Conservation (phyloP, 1,140 invertebrate genomes). For the Leptestheria dahalacensis region DNA sequence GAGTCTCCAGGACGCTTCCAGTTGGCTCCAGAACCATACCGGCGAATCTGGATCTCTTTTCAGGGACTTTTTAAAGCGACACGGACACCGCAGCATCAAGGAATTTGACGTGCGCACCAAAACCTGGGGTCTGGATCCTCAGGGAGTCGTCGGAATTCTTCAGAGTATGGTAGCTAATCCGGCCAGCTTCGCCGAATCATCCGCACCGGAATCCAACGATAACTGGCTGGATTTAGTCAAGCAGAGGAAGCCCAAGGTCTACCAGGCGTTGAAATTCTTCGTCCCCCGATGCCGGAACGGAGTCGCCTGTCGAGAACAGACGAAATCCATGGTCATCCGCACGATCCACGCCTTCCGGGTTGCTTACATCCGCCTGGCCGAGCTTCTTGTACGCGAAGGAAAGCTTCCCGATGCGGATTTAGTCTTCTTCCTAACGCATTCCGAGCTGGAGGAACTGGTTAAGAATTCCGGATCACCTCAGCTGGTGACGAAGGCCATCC, state of each 20-base stretch:
- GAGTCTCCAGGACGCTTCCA: constrained; percentile 33
- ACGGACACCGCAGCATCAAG: constrained; percentile 55
- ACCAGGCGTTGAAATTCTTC: constrained; percentile 32
- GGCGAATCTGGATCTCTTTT: constrained; percentile 35
- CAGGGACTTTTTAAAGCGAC: constrained; percentile 43
- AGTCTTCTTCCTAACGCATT: constrained; percentile 49
- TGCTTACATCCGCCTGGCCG: constrained; percentile 39
- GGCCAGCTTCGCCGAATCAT: not conserved
- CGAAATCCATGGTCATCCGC: constrained; percentile 45
- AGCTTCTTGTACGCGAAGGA: constrained; percentile 41
- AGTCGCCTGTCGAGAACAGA: constrained; percentile 45
- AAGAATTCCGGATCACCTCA: constrained; percentile 32
- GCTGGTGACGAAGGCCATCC: constrained; percentile 48
- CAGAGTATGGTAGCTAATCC: constrained; percentile 31
- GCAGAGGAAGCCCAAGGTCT: constrained; percentile 1
- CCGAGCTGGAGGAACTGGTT: constrained; percentile 45
- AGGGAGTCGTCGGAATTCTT: constrained; percentile 41
- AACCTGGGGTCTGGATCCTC: constrained; percentile 47
- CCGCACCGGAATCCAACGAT: not conserved
- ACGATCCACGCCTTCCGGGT: constrained; percentile 42
- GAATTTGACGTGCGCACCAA: constrained; percentile 52
- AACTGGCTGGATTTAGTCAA: constrained; percentile 13
- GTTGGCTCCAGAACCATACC: constrained; percentile 41
- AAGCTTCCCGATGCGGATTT: constrained; percentile 46
- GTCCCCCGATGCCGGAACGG: constrained; percentile 40